Conservation (phyloP, 2,888 invertebrate genomes). For the Bellardia pandia region DNA sequence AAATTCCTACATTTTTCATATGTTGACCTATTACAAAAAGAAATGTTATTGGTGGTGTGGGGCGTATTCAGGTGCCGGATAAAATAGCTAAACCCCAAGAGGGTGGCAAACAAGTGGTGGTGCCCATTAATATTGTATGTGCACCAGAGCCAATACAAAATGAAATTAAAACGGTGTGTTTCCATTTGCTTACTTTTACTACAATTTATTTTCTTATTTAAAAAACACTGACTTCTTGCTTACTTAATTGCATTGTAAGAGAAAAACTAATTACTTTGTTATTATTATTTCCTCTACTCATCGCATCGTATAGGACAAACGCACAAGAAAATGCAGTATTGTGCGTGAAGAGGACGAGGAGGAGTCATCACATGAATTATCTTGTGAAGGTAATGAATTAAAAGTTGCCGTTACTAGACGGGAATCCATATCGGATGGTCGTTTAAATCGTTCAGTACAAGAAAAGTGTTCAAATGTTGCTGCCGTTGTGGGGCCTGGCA, state of each 20-base stretch:
- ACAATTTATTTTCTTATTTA: constrained; percentile 40
- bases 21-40: constrained; percentile 63
- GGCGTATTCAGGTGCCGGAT: constrained; percentile 72
- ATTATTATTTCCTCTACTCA: constrained; percentile 39
- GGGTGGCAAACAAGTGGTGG: constrained; percentile 77
- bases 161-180: constrained; percentile 78
- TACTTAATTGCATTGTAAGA: constrained; percentile 29
- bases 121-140: constrained; percentile 81
- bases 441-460: constrained; percentile 89
- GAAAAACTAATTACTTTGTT: constrained; percentile 43
- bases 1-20: constrained; percentile 67
- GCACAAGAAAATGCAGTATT: constrained; percentile 94
- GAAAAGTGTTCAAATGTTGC: constrained; percentile 83
- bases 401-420: constrained; percentile 86
- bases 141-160: constrained; percentile 75
- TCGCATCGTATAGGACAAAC: constrained; percentile 81
- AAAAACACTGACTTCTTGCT: constrained; percentile 34
- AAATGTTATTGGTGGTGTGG: constrained; percentile 69
- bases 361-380: constrained; percentile 87
- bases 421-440: constrained; percentile 92
- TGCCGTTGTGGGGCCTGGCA: constrained; percentile 83
- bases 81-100: constrained; percentile 77
- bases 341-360: constrained; percentile 97
- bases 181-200: constrained; percentile 69
- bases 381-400: constrained; percentile 86